Evolutionary conservation across 2,797 vertebrate genomes (phyloP), one percentile per base, ranked within the genome.

Genomic region (Chaetophractus vellerosus): DNA sequence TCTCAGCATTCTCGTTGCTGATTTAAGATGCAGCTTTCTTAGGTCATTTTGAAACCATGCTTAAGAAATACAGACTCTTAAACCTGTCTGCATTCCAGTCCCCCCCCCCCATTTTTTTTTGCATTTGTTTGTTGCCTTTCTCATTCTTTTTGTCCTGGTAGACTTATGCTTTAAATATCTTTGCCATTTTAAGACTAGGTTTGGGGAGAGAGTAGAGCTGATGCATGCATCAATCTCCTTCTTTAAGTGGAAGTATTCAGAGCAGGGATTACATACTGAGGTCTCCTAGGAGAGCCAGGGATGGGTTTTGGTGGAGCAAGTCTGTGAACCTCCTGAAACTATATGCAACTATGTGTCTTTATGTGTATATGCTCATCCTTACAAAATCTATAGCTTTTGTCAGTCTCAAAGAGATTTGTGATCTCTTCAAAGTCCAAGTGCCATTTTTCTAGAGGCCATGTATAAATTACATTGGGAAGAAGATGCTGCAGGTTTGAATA

Each of bases 351-450:
- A 45, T 45, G 16, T 66, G 14, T 80, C 19, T 63, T 55, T 88
- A 33, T 66, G 23, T 85, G 8, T 63, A 6, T 57, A 15, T 87
- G 83, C 5, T 59, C 15, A 71, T 15, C 1, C 45, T 81, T 64
- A 50, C 24, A 64, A 61, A 79, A 50, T 85, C 66, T 85, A 41
- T 16, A 80, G 38, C 33, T 88, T 95, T 85, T 33, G 76, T 50
- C 38, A 66, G 84, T 96, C 33, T 92, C 28, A 79, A 64, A 93
- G 28, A 4, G 28, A 41, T 64, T 69, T 80, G n/a, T 61, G 50
- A 88, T 38, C 18, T 45, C 69, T n/a, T 72, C 38, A 76, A 26
- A 24, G 57, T 61, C 36, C 81, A 63, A 82, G 41, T 19, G n/a
- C 8, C 15, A 0, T 64, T 57, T 95, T 89, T 84, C n/a, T 72